Base-by-base conservation (phyloP, 2,797 vertebrate genomes). In the Clarias laeviceps region DNA sequence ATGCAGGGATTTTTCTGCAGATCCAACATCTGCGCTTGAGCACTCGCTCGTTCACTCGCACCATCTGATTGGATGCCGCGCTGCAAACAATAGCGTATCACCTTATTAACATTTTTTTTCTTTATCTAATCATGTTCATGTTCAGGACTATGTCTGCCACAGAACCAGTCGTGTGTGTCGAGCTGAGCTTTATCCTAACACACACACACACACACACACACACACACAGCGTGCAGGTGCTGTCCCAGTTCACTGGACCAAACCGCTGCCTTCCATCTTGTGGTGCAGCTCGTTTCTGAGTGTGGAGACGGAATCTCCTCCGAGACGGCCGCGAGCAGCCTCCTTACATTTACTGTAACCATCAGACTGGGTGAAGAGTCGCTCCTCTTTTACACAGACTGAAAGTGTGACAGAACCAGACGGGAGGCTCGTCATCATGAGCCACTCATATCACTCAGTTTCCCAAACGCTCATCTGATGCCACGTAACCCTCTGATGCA, bases 11-110 rank as follows among this genome's bases (percentile, higher is more conserved):
- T 93, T 91, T 62, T 87, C 50, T 59, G 50, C 91, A 86, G 72
- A 87, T 92, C 90, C 88, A 93, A 89, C 89, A 93, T 95, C 90
- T 93, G 93, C 88, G 83, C 45, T 12, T 50, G 11, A 50, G 45
- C 45, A 50, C 45, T 0, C 45, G 45, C 45, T 50, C 11, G 8
- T 5, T 14, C 59, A 0, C 56, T 56, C n/a, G 0, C 6, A 14
- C 34, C 22, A 0, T 45, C 34, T 80, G 34, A 37, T 37, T 79
- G 76, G 76, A 37, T n/a, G 76, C 12, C 11, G 20, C 14, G 56
- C 15, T 6, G 32, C 57, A 37, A 50, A 2, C 76, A 32, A 54
- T 20, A 34, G 14, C 22, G 37, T 3, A 27, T 37, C 32, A 37
- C 29, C 56, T 5, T 34, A 34, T 20, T 12, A 54, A 37, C 18